A percentile compares a stretch with the other conserved stretches of the same genome.
phyloP scores from a whole-genome alignment of 2,888 invertebrate species.

The Arctia plantaginis region DNA sequence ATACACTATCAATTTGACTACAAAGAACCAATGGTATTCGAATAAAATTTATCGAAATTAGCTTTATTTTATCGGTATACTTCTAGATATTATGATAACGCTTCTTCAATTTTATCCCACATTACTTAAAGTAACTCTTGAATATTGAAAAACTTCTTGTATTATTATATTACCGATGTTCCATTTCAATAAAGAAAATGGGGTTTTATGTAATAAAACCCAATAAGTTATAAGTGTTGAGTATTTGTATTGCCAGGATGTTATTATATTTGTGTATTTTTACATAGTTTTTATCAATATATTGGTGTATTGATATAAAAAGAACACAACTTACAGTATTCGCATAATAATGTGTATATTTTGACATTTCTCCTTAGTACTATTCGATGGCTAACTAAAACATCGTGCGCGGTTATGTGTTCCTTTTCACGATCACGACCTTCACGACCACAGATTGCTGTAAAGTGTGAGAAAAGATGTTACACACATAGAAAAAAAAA shows the following conservation, averaged over 20 bases:
- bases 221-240: background rate
- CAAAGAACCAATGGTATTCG: no score
- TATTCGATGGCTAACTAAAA: no score
- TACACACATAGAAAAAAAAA: no score
- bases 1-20: no score
- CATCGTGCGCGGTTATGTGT: no score
- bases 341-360: background rate
- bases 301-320: background rate
- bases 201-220: background rate
- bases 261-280: background rate
- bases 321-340: background rate
- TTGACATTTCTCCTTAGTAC: background rate
- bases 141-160: background rate
- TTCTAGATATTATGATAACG: no score
- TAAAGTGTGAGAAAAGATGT: no score
- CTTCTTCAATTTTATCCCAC: background rate
- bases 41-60: no score
- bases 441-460: no score
- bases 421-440: no score
- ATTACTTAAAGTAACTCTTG: background rate
- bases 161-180: background rate
- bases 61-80: no score
- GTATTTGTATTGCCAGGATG: background rate
- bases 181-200: constrained; percentile 2
- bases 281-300: background rate